Evolutionary conservation across 2,113 vertebrate genomes (phyloP).

Genomic region (Hippoglossus stenolepis): DNA sequence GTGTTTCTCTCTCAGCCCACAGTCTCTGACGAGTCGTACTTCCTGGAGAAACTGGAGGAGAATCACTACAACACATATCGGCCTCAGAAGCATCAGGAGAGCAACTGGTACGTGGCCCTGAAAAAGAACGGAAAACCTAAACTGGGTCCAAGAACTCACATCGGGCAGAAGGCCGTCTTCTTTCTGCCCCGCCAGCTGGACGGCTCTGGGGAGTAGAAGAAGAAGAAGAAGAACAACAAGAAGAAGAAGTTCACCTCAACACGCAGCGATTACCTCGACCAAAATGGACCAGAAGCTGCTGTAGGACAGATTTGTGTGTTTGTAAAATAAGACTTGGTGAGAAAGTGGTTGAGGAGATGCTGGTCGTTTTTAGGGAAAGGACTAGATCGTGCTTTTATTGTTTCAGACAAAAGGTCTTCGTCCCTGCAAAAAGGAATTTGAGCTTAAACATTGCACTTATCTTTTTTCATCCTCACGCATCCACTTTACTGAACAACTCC

Average conservation of each 20-base stretch:
- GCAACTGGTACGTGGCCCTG: slow-evolving; percentile 92
- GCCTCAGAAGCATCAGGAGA: slow-evolving; percentile 86
- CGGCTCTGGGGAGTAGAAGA: slow-evolving; percentile 40
- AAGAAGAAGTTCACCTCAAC: not conserved
- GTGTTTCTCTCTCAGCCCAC: slow-evolving; percentile 78
- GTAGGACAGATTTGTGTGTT: not conserved
- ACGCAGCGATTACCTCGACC: not conserved
- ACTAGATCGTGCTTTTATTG: too few relatives aligned
- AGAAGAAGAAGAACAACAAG: slow-evolving; percentile 1
- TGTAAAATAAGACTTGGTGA: not conserved
- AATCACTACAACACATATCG: slow-evolving; percentile 95
- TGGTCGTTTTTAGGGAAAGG: not conserved
- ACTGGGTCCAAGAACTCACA: slow-evolving; percentile 89
- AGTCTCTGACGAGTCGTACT: slow-evolving; percentile 89
- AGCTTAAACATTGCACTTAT: not conserved
- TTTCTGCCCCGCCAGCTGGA: slow-evolving; percentile 90
- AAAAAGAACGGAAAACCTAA: slow-evolving; percentile 94
- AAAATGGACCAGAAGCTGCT: not conserved
- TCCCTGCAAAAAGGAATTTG: not conserved
- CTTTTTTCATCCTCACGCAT: not conserved
- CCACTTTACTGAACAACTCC: not conserved
- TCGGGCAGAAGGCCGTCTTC: slow-evolving; percentile 92
- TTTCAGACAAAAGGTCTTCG: too few relatives aligned
- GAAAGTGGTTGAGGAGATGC: not conserved
- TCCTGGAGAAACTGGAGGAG: slow-evolving; percentile 91